A percentile compares a stretch with the other conserved stretches of the same genome.
These are phyloP conservation scores for Gopherus evgoodei DNA, from an alignment of 2,113 vertebrate genomes.

Conservation along the genomic window DNA sequence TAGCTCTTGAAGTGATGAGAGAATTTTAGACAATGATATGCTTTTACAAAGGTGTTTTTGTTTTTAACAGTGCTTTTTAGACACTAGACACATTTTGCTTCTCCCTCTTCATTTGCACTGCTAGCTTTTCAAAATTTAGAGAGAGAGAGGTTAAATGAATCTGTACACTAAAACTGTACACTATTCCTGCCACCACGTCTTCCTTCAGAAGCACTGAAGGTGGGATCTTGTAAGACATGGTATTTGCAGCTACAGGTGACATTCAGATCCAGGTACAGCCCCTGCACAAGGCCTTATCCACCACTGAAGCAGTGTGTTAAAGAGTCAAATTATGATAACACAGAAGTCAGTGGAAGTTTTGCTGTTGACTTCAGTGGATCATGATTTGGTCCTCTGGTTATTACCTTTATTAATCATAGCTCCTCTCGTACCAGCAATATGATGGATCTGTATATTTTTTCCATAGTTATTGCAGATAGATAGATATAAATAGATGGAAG, in stretches of 20 bases:
- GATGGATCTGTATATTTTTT: neutral
- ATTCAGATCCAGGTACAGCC: neutral
- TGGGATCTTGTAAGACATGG: neutral
- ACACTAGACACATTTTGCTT: slow-evolving; percentile 69
- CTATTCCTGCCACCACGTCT: neutral
- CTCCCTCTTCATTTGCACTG: slow-evolving; percentile 68
- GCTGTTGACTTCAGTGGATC: neutral
- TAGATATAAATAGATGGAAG: neutral
- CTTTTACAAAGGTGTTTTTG: slow-evolving; percentile 51
- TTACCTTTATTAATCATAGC: neutral
- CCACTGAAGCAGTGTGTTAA: neutral
- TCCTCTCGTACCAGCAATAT: neutral
- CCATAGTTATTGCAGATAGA: neutral
- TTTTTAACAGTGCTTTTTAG: slow-evolving; percentile 53
- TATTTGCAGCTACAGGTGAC: neutral
- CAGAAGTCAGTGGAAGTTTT: neutral
- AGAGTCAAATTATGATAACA: neutral
- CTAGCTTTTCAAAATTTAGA: slow-evolving; percentile 58
- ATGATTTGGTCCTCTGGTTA: neutral
- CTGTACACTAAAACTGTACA: neutral
- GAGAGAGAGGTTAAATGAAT: neutral
- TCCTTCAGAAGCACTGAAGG: neutral
- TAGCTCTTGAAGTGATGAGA: slow-evolving; percentile 27
- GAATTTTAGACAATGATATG: slow-evolving; percentile 23
- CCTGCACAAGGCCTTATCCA: neutral